A percentile compares a stretch with the other conserved stretches of the same genome.
Conservation (phyloP, 2,797 vertebrate genomes). For the Pogonophryne albipinna region DNA sequence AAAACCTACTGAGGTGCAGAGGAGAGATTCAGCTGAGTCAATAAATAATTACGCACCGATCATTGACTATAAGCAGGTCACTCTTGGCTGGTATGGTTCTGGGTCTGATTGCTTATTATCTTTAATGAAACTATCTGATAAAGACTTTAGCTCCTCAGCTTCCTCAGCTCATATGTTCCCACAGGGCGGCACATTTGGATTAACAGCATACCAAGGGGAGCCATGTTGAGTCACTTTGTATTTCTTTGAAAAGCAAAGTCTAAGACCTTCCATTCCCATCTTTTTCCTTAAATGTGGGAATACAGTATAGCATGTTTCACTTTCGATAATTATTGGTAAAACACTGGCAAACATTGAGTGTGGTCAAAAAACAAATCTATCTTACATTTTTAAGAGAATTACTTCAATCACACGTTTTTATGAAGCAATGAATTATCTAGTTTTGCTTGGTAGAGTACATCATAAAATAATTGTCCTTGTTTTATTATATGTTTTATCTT, state of each 20-base stretch:
- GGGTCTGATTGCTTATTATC: conserved; percentile 85
- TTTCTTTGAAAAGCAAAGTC: conserved; percentile 64
- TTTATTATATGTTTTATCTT: neutral
- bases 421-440: neutral
- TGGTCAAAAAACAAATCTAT: neutral
- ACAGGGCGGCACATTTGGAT: conserved; percentile 85
- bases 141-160: conserved; percentile 76
- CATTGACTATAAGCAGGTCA: conserved; percentile 70
- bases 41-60: conserved; percentile 77
- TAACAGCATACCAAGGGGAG: no score
- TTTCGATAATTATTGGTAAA: conserved; percentile 2
- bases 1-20: conserved; percentile 73
- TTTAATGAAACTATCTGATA: conserved; percentile 86
- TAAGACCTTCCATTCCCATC: conserved; percentile 24
- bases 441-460: neutral
- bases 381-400: neutral
- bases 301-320: conserved; percentile 25
- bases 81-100: conserved; percentile 60
- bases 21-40: conserved; percentile 71
- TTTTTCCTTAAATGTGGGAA: conserved; percentile 12
- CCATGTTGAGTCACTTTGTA: no score
- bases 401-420: neutral
- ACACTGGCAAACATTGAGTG: neutral
- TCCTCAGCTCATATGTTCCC: conserved; percentile 79
- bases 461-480: neutral